Percentiles rank a stretch among this genome's conserved stretches.
Conservation (phyloP, 2,888 invertebrate species). For the Acronicta leporina region DNA sequence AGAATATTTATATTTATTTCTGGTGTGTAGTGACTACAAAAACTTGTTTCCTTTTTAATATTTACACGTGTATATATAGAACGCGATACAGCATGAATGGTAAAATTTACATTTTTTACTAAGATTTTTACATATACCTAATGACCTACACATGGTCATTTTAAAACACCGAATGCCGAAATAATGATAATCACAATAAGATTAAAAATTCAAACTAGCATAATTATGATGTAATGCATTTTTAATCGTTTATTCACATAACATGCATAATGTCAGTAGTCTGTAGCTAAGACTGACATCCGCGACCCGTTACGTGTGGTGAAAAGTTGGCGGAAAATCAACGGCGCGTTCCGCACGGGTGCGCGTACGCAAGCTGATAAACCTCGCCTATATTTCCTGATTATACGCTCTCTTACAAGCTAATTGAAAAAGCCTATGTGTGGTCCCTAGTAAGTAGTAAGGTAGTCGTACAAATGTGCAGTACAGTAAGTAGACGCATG, state of each 20-base stretch:
- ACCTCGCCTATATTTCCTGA: constrained; percentile 67
- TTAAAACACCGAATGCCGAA: too few relatives aligned
- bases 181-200: constrained; percentile 1
- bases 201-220: constrained; percentile 19
- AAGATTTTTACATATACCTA: not conserved
- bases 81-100: not conserved
- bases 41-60: too few relatives aligned
- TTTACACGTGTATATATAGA: too few relatives aligned
- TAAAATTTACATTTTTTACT: not conserved
- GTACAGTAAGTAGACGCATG: too few relatives aligned
- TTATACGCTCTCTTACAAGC: constrained; percentile 61
- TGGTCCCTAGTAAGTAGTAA: too few relatives aligned
- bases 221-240: constrained; percentile 29
- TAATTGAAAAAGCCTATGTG: constrained; percentile 41
- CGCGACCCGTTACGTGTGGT: constrained; percentile 46
- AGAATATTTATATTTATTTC: too few relatives aligned
- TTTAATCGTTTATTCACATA: constrained; percentile 44
- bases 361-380: constrained; percentile 56
- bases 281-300: constrained; percentile 33
- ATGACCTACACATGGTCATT: not conserved
- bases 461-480: too few relatives aligned
- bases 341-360: constrained; percentile 63
- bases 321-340: constrained; percentile 55
- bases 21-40: too few relatives aligned
- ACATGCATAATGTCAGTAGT: constrained; percentile 17